These are phyloP conservation scores for Ptychobarbus kaznakovi DNA, from an alignment of 2,797 vertebrate genomes.

Conservation along the genomic window DNA sequence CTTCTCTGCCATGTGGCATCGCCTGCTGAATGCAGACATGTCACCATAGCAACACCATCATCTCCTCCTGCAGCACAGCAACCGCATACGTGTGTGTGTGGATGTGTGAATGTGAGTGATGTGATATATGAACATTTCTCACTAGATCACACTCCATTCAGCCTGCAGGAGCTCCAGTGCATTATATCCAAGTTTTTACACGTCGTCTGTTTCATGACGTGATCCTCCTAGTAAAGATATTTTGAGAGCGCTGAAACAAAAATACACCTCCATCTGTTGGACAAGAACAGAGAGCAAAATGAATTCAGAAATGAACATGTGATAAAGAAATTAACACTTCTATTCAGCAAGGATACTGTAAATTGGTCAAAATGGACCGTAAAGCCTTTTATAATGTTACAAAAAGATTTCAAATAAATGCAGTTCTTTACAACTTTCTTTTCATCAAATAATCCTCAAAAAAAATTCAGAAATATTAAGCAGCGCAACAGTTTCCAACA, in stretches of 20 bases:
- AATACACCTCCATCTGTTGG: constrained; percentile 7
- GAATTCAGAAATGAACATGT: background rate
- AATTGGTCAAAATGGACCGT: background rate
- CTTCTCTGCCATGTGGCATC: constrained; percentile 17
- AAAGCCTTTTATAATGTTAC: background rate
- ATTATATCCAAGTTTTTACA: background rate
- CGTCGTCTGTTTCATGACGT: background rate
- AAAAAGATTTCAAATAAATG: background rate
- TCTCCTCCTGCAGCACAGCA: background rate
- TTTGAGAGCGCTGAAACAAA: background rate
- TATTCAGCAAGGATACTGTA: background rate
- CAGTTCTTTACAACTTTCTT: background rate
- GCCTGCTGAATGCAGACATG: constrained; percentile 34
- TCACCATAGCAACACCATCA: constrained; percentile 51
- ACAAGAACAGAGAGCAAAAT: background rate
- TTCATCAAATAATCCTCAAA: background rate
- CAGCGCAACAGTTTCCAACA: background rate
- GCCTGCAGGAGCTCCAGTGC: constrained; percentile 9
- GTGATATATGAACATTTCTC: constrained; percentile 20
- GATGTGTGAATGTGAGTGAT: constrained; percentile 17
- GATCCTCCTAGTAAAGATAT: background rate
- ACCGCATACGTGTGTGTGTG: background rate
- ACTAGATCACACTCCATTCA: constrained; percentile 35
- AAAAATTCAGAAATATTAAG: background rate
- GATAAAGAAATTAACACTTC: background rate